Conservation (phyloP, 1,140 invertebrate species). For the Drosophila pandora region DNA sequence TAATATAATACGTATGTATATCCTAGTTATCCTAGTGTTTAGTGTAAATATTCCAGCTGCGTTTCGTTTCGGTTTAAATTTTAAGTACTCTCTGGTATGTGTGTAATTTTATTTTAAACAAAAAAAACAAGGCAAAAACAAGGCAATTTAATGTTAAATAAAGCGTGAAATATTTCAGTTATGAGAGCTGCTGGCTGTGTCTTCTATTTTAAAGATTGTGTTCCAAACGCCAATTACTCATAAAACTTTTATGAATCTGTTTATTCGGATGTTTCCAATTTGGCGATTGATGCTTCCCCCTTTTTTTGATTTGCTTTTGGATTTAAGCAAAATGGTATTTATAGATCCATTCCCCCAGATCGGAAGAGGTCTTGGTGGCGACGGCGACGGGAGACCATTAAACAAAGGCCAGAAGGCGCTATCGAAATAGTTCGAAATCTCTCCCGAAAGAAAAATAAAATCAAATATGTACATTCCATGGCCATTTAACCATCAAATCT, state of each 20-base stretch:
- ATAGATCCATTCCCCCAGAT: conserved; percentile 24
- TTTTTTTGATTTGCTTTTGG: conserved; percentile 20
- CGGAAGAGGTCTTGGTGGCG: conserved; percentile 12
- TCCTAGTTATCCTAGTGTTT: conserved; percentile 63
- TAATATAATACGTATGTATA: conserved; percentile 15
- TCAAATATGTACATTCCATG: conserved; percentile 4
- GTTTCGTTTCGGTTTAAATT: conserved; percentile 55
- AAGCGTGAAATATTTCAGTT: conserved; percentile 73
- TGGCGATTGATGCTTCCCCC: conserved; percentile 38
- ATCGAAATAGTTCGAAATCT: background rate
- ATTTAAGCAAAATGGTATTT: conserved; percentile 25
- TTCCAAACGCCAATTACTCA: conserved; percentile 66
- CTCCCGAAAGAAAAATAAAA: background rate
- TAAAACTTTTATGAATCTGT: conserved; percentile 78
- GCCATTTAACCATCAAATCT: conserved; percentile 1
- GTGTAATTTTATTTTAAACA: conserved; percentile 38
- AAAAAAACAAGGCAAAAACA: conserved; percentile 10
- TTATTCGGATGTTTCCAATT: conserved; percentile 58
- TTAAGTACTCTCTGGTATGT: conserved; percentile 48
- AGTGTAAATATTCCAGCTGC: conserved; percentile 52
- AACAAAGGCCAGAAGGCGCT: conserved; percentile 47
- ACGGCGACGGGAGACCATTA: conserved; percentile 64
- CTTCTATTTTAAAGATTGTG: conserved; percentile 38
- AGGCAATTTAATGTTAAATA: conserved; percentile 65
- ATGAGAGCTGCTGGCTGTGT: conserved; percentile 23